A percentile compares a stretch with the other conserved stretches of the same genome.
phyloP scores from a whole-genome alignment of 35 echinoderm and acorn worm species.

The Ophioderma brevispina region DNA sequence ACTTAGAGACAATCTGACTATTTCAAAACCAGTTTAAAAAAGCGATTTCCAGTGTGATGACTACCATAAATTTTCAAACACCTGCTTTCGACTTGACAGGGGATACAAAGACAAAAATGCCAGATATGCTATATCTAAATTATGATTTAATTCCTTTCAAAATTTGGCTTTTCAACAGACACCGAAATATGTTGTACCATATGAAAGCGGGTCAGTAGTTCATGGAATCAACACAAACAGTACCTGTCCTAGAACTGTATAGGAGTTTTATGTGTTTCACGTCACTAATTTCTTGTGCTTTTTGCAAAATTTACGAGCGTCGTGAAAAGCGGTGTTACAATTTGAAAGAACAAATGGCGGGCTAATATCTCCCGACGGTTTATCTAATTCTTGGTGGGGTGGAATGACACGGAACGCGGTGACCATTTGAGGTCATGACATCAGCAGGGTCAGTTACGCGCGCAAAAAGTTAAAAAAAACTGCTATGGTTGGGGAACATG shows the following conservation, averaged over 20 bases:
- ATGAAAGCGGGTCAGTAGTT: neutral
- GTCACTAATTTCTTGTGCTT: neutral
- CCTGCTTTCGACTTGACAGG: neutral
- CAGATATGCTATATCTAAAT: neutral
- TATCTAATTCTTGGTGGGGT: neutral
- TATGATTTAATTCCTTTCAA: neutral
- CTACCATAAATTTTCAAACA: neutral
- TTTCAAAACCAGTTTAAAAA: neutral
- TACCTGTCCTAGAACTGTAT: neutral
- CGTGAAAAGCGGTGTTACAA: neutral
- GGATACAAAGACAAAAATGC: neutral
- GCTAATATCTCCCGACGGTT: constrained; percentile 2
- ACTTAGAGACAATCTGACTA: neutral
- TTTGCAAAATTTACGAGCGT: neutral
- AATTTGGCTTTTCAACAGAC: neutral
- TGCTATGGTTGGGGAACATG: too few relatives aligned
- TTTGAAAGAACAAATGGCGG: neutral
- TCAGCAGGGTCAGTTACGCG: neutral
- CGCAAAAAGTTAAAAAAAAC: neutral
- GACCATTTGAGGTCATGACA: neutral
- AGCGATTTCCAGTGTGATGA: neutral
- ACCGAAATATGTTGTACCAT: neutral
- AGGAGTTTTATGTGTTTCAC: neutral
- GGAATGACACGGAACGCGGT: neutral
- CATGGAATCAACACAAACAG: neutral